Conservation (phyloP, 2,113 vertebrate genomes). For the Centropus bengalensis region DNA sequence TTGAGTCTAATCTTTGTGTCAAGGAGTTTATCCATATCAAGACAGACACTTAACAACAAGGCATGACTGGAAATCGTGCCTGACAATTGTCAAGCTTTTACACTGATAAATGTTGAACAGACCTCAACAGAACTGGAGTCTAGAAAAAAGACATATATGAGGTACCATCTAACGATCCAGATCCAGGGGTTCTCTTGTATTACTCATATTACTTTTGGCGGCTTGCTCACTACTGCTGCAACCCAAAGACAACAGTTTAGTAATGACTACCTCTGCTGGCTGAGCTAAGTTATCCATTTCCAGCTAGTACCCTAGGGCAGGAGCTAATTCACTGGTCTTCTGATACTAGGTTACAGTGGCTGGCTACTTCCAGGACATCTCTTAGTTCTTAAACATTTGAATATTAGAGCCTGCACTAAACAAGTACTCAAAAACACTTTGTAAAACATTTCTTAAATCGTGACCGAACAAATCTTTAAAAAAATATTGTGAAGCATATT, state of each 20-base stretch:
- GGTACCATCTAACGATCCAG: background rate
- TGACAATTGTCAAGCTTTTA: background rate
- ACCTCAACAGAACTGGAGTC: background rate
- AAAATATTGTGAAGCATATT: background rate
- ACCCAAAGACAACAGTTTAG: background rate
- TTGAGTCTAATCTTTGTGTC: background rate
- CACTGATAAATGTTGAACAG: background rate
- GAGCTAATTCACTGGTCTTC: background rate
- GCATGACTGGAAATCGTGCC: background rate
- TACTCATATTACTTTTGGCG: background rate
- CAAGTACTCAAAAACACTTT: background rate
- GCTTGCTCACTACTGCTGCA: background rate
- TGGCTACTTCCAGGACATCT: background rate
- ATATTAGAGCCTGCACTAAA: background rate
- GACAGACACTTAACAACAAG: background rate
- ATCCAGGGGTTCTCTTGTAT: background rate
- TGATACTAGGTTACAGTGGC: background rate
- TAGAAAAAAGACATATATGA: background rate
- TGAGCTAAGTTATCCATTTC: background rate
- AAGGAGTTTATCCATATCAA: background rate
- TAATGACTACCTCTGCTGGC: background rate
- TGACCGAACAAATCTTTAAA: background rate
- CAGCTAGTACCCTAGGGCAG: background rate
- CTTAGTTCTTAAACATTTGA: background rate
- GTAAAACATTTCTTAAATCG: background rate